Evolutionary conservation across 2,113 vertebrate genomes (phyloP).

Genomic region (Diphyllodes magnificus): DNA sequence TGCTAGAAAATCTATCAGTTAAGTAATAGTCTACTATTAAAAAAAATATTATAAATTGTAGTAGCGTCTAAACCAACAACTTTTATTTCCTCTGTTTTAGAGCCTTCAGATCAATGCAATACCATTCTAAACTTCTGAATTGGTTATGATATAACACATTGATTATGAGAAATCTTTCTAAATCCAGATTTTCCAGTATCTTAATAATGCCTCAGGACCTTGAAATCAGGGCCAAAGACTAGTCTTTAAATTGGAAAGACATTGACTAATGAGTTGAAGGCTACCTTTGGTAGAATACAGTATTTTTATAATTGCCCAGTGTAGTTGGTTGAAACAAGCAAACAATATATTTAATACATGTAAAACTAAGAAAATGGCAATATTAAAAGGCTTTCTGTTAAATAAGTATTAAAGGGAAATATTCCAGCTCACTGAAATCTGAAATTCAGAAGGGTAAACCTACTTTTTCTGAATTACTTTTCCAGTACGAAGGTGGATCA

Average conservation of each 20-base stretch:
- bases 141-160: not conserved
- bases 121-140: not conserved
- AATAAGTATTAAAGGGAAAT: not conserved
- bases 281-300: not conserved
- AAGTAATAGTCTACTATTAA: not conserved
- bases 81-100: not conserved
- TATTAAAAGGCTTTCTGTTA: not conserved
- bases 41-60: not conserved
- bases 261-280: not conserved
- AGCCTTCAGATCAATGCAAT: not conserved
- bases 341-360: not conserved
- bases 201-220: not conserved
- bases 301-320: not conserved
- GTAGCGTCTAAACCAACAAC: not conserved
- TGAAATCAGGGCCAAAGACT: not conserved
- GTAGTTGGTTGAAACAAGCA: not conserved
- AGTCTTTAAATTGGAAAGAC: not conserved
- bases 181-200: not conserved
- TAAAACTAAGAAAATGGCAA: not conserved
- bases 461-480: slow-evolving; percentile 18
- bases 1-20: not conserved
- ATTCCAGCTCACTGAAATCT: not conserved
- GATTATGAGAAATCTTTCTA: not conserved
- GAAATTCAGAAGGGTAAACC: not conserved
- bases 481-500: slow-evolving; percentile 33